Conservation (phyloP, 2,888 invertebrate species). For the Luffia ferchaultella region DNA sequence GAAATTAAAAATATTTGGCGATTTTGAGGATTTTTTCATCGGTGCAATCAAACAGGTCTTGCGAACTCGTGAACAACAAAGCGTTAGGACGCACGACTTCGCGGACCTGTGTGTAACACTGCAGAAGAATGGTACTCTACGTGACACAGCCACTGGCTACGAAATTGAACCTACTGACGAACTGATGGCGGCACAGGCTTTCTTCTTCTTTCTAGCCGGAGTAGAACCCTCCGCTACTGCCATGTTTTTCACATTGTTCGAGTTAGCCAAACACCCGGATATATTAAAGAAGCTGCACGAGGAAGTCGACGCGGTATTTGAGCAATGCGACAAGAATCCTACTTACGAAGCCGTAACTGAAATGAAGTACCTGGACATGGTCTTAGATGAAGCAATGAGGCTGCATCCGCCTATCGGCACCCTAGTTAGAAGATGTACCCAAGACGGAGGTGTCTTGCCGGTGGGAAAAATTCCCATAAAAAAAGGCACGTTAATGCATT, state of each 20-base stretch:
- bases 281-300: constrained; percentile 33
- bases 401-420: constrained; percentile 35
- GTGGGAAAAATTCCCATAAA: constrained; percentile 25
- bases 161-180: constrained; percentile 32
- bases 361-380: constrained; percentile 42
- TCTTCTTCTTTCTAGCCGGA: constrained; percentile 52
- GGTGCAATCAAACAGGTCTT: constrained; percentile 32
- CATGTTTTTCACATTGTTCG: constrained; percentile 37
- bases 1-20: constrained; percentile 30
- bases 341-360: constrained; percentile 32
- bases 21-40: constrained; percentile 35
- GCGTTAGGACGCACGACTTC: constrained; percentile 29
- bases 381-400: constrained; percentile 35
- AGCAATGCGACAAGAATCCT: constrained; percentile 23
- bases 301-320: constrained; percentile 38
- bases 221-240: constrained; percentile 44
- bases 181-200: constrained; percentile 44
- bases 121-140: constrained; percentile 31
- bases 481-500: constrained; percentile 22
- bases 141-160: constrained; percentile 28
- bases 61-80: constrained; percentile 21
- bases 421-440: constrained; percentile 30
- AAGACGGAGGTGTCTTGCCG: constrained; percentile 28
- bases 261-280: constrained; percentile 35
- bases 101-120: constrained; percentile 36